A percentile compares a stretch with the other conserved stretches of the same genome.
These are phyloP conservation scores for Phengaris arion DNA, from an alignment of 2,888 invertebrate genomes.

Conservation along the genomic window DNA sequence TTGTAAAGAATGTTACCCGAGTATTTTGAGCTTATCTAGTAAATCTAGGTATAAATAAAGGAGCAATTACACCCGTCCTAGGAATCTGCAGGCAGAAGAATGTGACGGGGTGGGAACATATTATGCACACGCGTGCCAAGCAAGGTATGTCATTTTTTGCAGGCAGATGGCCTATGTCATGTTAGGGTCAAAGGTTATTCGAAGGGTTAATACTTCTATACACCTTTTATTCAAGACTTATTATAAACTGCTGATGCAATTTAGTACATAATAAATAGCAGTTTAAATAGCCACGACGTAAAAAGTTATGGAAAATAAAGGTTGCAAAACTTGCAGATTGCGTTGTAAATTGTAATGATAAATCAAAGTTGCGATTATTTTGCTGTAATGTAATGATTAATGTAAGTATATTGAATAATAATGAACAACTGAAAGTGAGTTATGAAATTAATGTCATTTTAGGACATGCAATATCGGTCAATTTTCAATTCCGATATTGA, in stretches of 20 bases:
- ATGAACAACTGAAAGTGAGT: background rate
- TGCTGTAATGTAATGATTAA: background rate
- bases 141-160: constrained; percentile 1
- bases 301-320: background rate
- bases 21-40: constrained; percentile 23
- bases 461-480: background rate
- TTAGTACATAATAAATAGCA: constrained; percentile 3
- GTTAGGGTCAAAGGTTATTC: background rate
- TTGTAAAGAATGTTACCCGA: background rate
- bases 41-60: constrained; percentile 23
- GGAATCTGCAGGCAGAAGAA: background rate
- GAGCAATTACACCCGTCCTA: constrained; percentile 11
- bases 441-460: background rate
- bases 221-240: background rate
- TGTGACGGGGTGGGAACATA: background rate
- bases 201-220: background rate
- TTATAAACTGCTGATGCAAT: background rate
- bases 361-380: background rate
- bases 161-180: constrained; percentile 4
- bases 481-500: too few species aligned
- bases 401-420: background rate
- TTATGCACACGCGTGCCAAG: background rate
- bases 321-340: background rate
- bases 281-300: background rate
- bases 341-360: background rate